Evolutionary conservation across 2,113 vertebrate genomes (phyloP).

Genomic region (Burhinus bistriatus): DNA sequence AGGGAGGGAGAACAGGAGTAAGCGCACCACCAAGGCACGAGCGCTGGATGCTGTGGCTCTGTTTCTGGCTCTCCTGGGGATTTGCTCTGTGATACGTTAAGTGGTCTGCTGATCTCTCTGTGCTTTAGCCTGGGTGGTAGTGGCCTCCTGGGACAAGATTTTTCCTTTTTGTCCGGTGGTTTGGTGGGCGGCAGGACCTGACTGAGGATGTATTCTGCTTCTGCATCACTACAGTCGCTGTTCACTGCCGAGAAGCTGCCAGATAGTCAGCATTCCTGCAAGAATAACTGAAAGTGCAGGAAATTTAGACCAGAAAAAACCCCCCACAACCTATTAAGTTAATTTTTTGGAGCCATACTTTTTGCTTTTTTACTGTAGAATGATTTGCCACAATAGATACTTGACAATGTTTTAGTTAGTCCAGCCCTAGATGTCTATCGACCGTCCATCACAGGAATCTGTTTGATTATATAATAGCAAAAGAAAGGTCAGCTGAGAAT

Average conservation of each 20-base stretch:
- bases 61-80: not conserved
- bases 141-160: not conserved
- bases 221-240: not conserved
- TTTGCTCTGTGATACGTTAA: not conserved
- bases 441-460: not conserved
- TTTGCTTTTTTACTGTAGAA: not conserved
- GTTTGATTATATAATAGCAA: not conserved
- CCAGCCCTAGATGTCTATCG: not conserved
- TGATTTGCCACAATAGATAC: not conserved
- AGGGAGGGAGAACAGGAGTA: not conserved
- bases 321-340: not conserved
- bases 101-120: not conserved
- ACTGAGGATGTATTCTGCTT: not conserved
- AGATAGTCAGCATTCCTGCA: not conserved
- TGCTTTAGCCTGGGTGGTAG: not conserved
- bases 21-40: not conserved
- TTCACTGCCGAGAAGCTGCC: not conserved
- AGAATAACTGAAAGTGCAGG: not conserved
- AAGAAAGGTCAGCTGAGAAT: not conserved
- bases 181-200: not conserved
- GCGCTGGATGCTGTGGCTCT: accelerated
- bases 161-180: not conserved
- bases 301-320: not conserved
- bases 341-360: not conserved
- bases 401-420: not conserved